phyloP scores from a whole-genome alignment of 2,113 vertebrate species.

The Oxyura jamaicensis region DNA sequence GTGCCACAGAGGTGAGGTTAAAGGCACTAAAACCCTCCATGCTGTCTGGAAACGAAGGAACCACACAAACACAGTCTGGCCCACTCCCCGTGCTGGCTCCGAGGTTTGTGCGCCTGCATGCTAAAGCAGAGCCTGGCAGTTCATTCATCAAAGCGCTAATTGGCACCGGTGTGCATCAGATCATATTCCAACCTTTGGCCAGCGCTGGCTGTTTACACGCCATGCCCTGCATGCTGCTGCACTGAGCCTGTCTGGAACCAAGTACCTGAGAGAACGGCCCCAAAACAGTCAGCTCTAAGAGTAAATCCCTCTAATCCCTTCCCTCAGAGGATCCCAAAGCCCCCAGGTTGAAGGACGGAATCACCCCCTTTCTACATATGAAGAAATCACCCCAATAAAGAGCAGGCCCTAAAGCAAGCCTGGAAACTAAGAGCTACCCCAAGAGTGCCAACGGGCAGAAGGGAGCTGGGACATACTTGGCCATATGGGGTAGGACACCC shows the following conservation, averaged over 20 bases:
- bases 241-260: background rate
- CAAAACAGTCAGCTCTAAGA: background rate
- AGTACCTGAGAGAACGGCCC: background rate
- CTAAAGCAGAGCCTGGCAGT: background rate
- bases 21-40: background rate
- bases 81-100: rapidly evolving
- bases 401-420: background rate
- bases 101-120: background rate
- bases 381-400: rapidly evolving
- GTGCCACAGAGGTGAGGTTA: background rate
- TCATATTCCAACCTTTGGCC: background rate
- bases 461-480: background rate
- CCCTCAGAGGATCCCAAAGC: background rate
- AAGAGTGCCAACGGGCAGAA: background rate
- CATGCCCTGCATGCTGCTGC: rapidly evolving
- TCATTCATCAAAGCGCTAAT: background rate
- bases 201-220: background rate
- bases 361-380: background rate
- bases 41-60: background rate
- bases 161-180: background rate
- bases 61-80: background rate
- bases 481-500: no score
- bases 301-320: background rate
- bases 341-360: background rate
- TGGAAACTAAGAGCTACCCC: background rate